phyloP scores from a whole-genome alignment of 2,797 vertebrate genomes.

The Dendrocincla fuliginosa region DNA sequence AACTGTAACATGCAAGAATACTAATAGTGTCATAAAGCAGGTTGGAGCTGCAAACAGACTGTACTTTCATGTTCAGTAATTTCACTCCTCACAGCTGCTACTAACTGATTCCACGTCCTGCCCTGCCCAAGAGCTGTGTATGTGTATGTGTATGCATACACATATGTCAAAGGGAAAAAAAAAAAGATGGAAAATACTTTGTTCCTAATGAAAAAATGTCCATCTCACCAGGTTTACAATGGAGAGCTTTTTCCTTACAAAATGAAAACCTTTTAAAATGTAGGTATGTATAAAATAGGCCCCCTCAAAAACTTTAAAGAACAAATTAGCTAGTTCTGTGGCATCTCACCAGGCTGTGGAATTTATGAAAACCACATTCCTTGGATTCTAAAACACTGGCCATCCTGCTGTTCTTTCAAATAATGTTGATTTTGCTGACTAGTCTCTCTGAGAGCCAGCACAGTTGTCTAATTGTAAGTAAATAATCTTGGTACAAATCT shows the following conservation, averaged over 20 bases:
- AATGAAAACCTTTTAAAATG: slow-evolving; percentile 38
- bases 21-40: neutral
- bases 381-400: slow-evolving; percentile 68
- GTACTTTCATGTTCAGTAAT: neutral
- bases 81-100: neutral
- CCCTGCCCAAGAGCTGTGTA: neutral
- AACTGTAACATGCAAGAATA: neutral
- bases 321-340: slow-evolving; percentile 60
- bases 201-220: neutral
- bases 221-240: neutral
- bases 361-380: slow-evolving; percentile 76
- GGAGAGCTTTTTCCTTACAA: neutral
- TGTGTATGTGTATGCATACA: neutral
- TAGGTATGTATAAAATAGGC: neutral
- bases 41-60: neutral
- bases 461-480: slow-evolving; percentile 76
- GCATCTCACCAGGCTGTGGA: slow-evolving; percentile 66
- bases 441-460: slow-evolving; percentile 52
- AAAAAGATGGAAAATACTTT: neutral
- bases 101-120: neutral
- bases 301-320: slow-evolving; percentile 31
- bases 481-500: slow-evolving; percentile 75
- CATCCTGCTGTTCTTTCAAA: slow-evolving; percentile 69
- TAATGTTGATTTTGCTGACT: slow-evolving; percentile 72
- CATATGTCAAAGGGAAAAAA: neutral